phyloP scores from a whole-genome alignment of 2,797 vertebrate species.

The Hipposideros larvatus region DNA sequence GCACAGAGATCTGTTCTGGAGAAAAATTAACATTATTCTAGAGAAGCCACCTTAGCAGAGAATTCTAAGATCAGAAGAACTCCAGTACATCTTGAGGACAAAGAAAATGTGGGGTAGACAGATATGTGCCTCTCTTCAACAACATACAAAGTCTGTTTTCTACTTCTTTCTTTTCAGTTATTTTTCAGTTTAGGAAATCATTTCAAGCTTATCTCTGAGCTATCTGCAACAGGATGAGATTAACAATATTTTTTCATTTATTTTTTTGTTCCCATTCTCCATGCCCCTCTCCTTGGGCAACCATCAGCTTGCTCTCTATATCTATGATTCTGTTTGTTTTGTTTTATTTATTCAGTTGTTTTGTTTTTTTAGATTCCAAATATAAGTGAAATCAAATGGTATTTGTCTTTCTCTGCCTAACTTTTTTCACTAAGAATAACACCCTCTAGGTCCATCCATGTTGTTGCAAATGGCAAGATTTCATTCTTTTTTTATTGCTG shows the following conservation, averaged over 20 bases:
- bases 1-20: background rate
- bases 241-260: background rate
- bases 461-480: too few species aligned
- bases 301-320: too few species aligned
- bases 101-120: background rate
- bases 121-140: background rate
- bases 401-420: too few species aligned
- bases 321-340: too few species aligned
- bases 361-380: too few species aligned
- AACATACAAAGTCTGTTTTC: background rate
- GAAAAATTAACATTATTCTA: background rate
- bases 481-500: too few species aligned
- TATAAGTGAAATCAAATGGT: too few species aligned
- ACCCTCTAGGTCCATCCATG: too few species aligned
- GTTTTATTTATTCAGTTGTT: too few species aligned
- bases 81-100: background rate
- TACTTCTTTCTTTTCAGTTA: constrained; percentile 41
- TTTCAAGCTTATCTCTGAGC: background rate
- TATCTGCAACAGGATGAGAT: background rate
- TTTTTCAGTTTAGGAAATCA: constrained; percentile 43
- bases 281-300: too few species aligned
- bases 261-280: background rate
- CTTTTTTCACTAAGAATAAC: too few species aligned
- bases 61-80: constrained; percentile 13
- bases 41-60: background rate